Evolutionary conservation across 2,888 invertebrate genomes (phyloP), one percentile per base, ranked within the genome.

Genomic region (Euplexia lucipara): DNA sequence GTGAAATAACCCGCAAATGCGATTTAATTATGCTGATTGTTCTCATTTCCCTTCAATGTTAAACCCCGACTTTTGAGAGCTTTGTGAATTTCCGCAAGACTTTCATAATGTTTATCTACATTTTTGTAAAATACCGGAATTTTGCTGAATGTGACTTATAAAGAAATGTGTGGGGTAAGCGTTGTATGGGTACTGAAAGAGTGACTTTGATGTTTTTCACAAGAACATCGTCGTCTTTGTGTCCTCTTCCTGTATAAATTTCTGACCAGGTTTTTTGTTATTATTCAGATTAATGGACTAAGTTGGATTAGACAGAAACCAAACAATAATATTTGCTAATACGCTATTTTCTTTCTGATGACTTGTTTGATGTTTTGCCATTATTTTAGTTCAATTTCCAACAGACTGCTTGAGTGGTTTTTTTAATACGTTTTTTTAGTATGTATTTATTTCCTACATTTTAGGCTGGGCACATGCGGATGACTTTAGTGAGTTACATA

Each of bases 1-100:
- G 62, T 56, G 42, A 47, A 57, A 62, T 53, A 63, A 54, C 49
- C 41, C 35, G n/a, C 22, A n/a, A 48, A 30, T 62, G 42, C 44
- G 26, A 57, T 57, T 72, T 70, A 70, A 70, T 76, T 57, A 70
- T 53, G 62, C 62, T 70, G 48, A 76, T 76, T 75, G 70, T 76
- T 53, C 44, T 39, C 71, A 39, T 70, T 70, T 48, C n/a, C 48
- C 64, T 52, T 57, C 45, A 47, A 64, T 63, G 42, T 45, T 16
- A 52, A 52, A 45, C 20, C 34, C n/a, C 42, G 51, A 49, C 34
- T 52, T 60, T 61, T 32, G 20, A 51, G 49, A 35, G 48, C 45
- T 39, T 41, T 58, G 47, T 48, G 51, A 74, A 37, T 42, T 68
- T 57, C 20, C 12, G 20, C 32, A 57, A 39, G 35, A 41, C 8